Evolutionary conservation across 2,888 invertebrate species (phyloP).

Genomic region (Tinea semifulvella): DNA sequence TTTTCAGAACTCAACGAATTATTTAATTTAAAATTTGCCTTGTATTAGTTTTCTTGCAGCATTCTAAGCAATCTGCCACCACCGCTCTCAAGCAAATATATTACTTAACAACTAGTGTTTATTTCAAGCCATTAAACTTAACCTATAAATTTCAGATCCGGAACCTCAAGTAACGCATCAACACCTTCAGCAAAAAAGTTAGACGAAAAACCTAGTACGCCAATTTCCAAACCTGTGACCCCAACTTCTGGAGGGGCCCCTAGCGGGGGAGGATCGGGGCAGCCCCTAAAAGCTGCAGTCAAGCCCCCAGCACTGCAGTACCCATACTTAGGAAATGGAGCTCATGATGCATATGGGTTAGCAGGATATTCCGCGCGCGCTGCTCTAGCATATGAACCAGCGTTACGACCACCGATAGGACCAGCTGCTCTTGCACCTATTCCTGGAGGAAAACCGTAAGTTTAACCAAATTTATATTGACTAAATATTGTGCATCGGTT

Average conservation of each 20-base stretch:
- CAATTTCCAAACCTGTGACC: constrained; percentile 89
- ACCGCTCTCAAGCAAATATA: too few relatives aligned
- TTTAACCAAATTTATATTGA: constrained; percentile 31
- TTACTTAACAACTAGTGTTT: too few relatives aligned
- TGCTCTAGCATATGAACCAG: constrained; percentile 58
- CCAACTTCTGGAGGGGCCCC: constrained; percentile 76
- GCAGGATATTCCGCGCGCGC: constrained; percentile 62
- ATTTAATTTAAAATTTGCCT: not conserved
- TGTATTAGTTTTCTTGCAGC: too few relatives aligned
- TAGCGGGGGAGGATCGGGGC: constrained; percentile 66
- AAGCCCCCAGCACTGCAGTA: constrained; percentile 70
- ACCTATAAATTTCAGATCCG: constrained; percentile 73
- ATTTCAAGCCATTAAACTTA: too few relatives aligned
- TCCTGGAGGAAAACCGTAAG: constrained; percentile 89
- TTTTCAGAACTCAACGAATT: too few relatives aligned
- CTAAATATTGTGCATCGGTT: constrained; percentile 66
- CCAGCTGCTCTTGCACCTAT: constrained; percentile 72
- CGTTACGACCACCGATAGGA: constrained; percentile 57
- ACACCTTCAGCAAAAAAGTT: constrained; percentile 88
- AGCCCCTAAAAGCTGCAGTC: constrained; percentile 63
- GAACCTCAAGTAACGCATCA: constrained; percentile 90
- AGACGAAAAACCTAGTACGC: constrained; percentile 90
- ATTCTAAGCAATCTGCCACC: too few relatives aligned
- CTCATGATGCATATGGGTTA: constrained; percentile 57
- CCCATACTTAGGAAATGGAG: constrained; percentile 67